Base-by-base conservation (phyloP, 2,797 vertebrate genomes). In the Tolypeutes matacus region DNA sequence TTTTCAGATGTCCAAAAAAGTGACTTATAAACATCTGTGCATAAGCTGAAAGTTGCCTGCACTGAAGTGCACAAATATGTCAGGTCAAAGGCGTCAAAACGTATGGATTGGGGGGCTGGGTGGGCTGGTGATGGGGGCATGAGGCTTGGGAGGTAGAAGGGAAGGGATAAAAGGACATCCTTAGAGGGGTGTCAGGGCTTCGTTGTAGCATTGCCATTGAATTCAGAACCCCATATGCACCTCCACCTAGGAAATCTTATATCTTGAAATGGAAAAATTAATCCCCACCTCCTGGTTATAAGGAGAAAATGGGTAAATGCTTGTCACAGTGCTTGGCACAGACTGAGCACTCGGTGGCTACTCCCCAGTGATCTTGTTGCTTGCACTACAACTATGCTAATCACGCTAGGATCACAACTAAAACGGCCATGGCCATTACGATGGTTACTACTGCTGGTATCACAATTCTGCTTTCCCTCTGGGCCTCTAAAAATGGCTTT, bases 401-500 rank as follows among this genome's bases (percentile, higher is more conserved):
- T 34, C 29, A 42, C 12, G 17, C 12, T 8, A 5, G 14, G 42
- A 42, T 62, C 77, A 15, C 42, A 75, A 27, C 29, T 7, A 31
- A 64, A 31, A 17, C 0, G 2, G 34, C 27, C 72, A 62, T 36
- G 31, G 2, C 23, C 29, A 31, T 31, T 11, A 64, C 23, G 62
- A 70, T 27, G 53, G 78, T 73, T 64, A 18, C 58, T 86, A 85
- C 82, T 89, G 20, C 46, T 83, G 75, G 70, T 67, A 36, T 58
- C 29, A 78, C 84, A 72, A 77, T 92, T 91, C 82, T 5, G 53
- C 64, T 95, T 95, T 97, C 85, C 85, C 70, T 77, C 78, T 70
- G 62, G 27, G 56, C 18, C 36, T 94, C 90, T 75, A 90, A 82
- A 88, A 87, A 58, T 70, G 70, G 81, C 73, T 75, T 46, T 46